Base-by-base conservation (phyloP, 2,888 invertebrate genomes). In the Zhuqinia jingwanae region DNA sequence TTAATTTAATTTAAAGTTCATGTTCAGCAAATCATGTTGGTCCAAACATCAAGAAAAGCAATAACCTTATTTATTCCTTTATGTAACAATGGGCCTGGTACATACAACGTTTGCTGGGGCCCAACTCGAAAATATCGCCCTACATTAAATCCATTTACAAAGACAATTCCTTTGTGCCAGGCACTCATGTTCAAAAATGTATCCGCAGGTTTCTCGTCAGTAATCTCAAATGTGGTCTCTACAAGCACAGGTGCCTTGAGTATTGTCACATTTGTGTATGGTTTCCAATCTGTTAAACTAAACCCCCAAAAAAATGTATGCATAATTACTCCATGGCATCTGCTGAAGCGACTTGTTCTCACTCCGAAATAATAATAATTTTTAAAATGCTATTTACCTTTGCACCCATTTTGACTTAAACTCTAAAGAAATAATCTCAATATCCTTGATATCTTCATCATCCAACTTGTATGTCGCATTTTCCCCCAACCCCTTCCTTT, bases 61-160 rank as follows among this genome's bases (percentile, higher is more conserved):
- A n/a, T n/a, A n/a, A 93, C 92, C 90, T 93, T 92, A 92, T 96
- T 96, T 25, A 89, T 87, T 15, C 95, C 95, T 15, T 92, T 90
- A 68, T 93, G 94, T 42, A 97, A 93, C 92, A 95, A 94, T 0
- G 96, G 94, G 0, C 95, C 96, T 0, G 98, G 97, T 42, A 97
- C 93, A 92, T 96, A 98, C 0, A 97, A 93, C 0, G 96, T 96
- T 86, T 95, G 94, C 92, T 97, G 96, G 0, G 98, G 98, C 0
- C 98, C 97, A 1, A 93, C 91, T 0, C 95, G 95, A 95, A 96
- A 96, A 92, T 97, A 97, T 68, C 98, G 94, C 0, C 97, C 97
- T 25, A 98, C 93, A 92, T 97, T 97, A 91, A 96, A 95, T 0
- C 96, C 96, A 92, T 98, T 98, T 0, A 98, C 93, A 92, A 96